Evolutionary conservation across 2,888 invertebrate species (phyloP).

Genomic region (Bombyx huttoni): DNA sequence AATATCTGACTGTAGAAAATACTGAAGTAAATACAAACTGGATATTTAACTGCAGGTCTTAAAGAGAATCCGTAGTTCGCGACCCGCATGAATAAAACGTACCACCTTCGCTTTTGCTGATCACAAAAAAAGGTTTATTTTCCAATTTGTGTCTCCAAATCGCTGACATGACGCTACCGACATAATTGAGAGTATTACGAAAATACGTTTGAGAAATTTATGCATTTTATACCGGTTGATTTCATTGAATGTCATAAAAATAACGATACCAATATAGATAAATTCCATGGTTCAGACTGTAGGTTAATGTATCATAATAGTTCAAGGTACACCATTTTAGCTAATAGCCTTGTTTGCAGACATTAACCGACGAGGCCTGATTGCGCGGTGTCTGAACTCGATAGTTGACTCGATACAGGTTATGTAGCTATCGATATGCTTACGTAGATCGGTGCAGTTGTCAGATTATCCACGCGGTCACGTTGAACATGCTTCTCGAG

Average conservation of each 20-base stretch:
- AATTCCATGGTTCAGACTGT: too few species aligned
- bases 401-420: background rate
- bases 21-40: slow-evolving; percentile 4
- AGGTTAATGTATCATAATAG: too few species aligned
- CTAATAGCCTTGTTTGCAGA: too few species aligned
- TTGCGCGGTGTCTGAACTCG: background rate
- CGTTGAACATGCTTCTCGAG: background rate
- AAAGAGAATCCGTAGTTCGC: slow-evolving; percentile 31
- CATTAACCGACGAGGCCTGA: background rate
- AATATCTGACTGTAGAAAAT: too few species aligned
- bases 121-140: slow-evolving; percentile 17
- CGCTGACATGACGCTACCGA: too few species aligned
- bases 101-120: slow-evolving; percentile 23
- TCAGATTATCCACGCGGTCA: background rate
- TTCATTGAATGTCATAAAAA: too few species aligned
- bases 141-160: too few species aligned
- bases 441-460: background rate
- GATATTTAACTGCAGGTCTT: slow-evolving; percentile 17
- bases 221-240: too few species aligned
- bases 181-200: too few species aligned
- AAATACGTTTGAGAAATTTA: too few species aligned
- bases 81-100: slow-evolving; percentile 27
- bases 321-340: background rate
- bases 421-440: background rate
- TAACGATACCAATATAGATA: too few species aligned